Percentiles rank a stretch among this genome's conserved stretches.
Evolutionary conservation across 2,113 vertebrate genomes (phyloP).

Genomic region (Probosciger aterrimus): DNA sequence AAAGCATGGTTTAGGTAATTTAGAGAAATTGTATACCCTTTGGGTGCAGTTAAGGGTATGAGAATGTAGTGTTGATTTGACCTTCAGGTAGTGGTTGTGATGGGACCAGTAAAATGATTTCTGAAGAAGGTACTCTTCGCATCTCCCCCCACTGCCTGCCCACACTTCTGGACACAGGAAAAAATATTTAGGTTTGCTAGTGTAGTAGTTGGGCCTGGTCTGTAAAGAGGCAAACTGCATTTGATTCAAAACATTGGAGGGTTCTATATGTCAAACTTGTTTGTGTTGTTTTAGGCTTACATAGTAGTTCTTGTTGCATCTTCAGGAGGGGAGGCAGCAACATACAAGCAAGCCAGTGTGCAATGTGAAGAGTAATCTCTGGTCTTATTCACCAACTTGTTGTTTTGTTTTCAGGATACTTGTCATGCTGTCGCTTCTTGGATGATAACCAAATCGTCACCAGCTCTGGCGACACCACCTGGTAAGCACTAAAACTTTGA

Average conservation of each 20-base stretch:
- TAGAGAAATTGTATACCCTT: background rate
- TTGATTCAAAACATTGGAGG: background rate
- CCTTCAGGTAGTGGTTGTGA: background rate
- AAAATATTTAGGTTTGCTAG: background rate
- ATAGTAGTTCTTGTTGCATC: background rate
- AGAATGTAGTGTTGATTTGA: background rate
- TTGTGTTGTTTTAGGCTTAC: background rate
- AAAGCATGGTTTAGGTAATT: background rate
- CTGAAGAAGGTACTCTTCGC: background rate
- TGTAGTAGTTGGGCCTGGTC: background rate
- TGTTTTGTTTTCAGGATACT: conserved; percentile 81
- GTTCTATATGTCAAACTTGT: background rate
- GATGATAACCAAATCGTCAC: conserved; percentile 99
- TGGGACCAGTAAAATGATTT: background rate
- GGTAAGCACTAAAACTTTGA: conserved; percentile 76
- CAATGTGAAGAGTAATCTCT: background rate
- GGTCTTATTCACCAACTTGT: background rate
- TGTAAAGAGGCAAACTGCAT: background rate
- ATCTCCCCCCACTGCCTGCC: no score
- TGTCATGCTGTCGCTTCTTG: conserved; percentile 98
- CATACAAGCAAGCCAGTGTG: background rate
- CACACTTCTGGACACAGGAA: background rate
- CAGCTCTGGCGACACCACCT: conserved; percentile 98
- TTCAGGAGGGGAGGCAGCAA: background rate
- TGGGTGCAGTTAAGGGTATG: background rate